These are phyloP conservation scores for Aphaenogaster rudis DNA, from an alignment of 1,140 invertebrate genomes.

Conservation along the genomic window DNA sequence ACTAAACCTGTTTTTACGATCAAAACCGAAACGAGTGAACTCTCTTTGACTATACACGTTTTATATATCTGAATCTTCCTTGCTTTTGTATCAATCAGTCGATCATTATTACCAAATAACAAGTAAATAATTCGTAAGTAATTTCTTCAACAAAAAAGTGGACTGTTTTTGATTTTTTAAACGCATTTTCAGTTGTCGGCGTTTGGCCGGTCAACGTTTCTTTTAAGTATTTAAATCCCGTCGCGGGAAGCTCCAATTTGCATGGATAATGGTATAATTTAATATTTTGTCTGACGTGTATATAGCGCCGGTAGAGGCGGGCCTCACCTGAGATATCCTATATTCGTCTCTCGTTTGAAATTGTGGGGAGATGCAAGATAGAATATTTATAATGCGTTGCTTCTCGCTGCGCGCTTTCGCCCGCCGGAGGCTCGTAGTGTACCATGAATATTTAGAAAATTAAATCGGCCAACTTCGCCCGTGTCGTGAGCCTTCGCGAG, in stretches of 20 bases:
- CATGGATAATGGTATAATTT: slow-evolving; percentile 72
- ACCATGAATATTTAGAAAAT: slow-evolving; percentile 78
- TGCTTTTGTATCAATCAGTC: background rate
- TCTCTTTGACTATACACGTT: background rate
- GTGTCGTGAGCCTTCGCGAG: background rate
- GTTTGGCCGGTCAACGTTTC: background rate
- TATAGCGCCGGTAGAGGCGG: slow-evolving; percentile 5
- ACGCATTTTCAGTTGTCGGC: background rate
- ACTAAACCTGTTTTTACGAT: background rate
- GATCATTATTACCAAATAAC: background rate
- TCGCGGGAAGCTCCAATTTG: slow-evolving; percentile 54
- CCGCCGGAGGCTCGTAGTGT: slow-evolving; percentile 55
- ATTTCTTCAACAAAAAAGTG: background rate
- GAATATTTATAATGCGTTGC: slow-evolving; percentile 77
- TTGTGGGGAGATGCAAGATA: slow-evolving; percentile 61
- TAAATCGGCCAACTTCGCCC: slow-evolving; percentile 71
- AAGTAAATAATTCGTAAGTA: background rate
- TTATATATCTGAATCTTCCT: background rate
- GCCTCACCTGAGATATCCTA: slow-evolving; percentile 59
- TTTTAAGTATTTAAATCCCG: background rate
- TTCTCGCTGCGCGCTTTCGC: slow-evolving; percentile 24
- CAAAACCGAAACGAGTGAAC: background rate
- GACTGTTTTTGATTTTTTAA: background rate
- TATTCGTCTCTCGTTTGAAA: slow-evolving; percentile 75
- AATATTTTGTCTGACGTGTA: slow-evolving; percentile 64